Conservation (phyloP, 2,888 invertebrate genomes). For the Copidosoma aretas region DNA sequence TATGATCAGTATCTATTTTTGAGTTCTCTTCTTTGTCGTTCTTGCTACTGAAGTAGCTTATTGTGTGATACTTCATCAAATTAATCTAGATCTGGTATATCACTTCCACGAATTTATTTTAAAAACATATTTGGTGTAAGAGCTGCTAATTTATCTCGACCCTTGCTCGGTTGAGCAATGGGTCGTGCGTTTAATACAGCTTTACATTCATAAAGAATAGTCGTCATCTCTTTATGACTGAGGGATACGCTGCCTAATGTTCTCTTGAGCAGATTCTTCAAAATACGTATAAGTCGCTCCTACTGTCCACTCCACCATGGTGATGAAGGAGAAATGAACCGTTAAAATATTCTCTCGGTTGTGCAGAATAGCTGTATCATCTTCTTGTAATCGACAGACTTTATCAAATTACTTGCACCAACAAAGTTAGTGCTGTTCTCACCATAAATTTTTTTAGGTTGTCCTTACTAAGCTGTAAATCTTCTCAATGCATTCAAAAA, state of each 20-base stretch:
- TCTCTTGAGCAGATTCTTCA: not conserved
- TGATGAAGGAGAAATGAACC: too few relatives aligned
- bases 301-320: too few relatives aligned
- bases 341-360: not conserved
- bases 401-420: not conserved
- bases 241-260: not conserved
- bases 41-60: not conserved
- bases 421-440: too few relatives aligned
- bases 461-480: too few relatives aligned
- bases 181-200: not conserved
- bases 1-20: too few relatives aligned
- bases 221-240: not conserved
- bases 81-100: not conserved
- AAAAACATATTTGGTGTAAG: not conserved
- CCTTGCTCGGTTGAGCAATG: not conserved
- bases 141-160: not conserved
- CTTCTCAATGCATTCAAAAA: too few relatives aligned
- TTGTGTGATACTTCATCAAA: not conserved
- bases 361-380: not conserved
- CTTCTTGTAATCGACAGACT: not conserved
- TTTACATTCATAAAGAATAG: not conserved
- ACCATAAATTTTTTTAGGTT: too few relatives aligned
- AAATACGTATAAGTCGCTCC: not conserved
- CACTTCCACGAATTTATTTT: not conserved
- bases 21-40: slow-evolving; percentile 52